These are phyloP conservation scores for Urocynchramus pylzowi DNA, from an alignment of 2,113 vertebrate genomes.

Conservation along the genomic window DNA sequence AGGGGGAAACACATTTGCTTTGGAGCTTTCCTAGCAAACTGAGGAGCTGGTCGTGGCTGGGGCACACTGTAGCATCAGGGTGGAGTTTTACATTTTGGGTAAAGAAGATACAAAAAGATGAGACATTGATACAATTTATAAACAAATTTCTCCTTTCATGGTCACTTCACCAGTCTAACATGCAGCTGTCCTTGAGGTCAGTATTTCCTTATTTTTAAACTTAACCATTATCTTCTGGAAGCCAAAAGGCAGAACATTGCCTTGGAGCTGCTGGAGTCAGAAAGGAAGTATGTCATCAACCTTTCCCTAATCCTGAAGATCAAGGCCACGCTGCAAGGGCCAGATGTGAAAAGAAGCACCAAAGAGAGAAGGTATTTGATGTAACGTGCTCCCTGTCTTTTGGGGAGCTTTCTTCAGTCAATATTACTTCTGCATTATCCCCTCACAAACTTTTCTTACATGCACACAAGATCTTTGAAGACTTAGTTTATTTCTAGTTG, in stretches of 20 bases:
- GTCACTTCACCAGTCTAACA: not conserved
- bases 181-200: not conserved
- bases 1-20: not conserved
- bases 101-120: not conserved
- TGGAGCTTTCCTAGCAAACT: not conserved
- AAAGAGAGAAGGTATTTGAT: slow-evolving; percentile 89
- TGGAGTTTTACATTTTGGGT: not conserved
- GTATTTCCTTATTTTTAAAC: not conserved
- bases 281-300: slow-evolving; percentile 91
- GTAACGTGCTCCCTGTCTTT: slow-evolving; percentile 26
- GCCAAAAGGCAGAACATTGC: slow-evolving; percentile 89
- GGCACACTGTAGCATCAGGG: not conserved
- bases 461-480: not conserved
- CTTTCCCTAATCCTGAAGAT: slow-evolving; percentile 93
- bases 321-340: slow-evolving; percentile 89
- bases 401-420: not conserved
- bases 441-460: not conserved
- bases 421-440: not conserved
- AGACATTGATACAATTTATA: not conserved
- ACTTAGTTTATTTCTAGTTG: not conserved
- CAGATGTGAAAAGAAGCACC: slow-evolving; percentile 79
- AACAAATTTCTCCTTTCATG: not conserved
- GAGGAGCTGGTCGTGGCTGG: not conserved
- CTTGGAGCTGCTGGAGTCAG: slow-evolving; percentile 92
- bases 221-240: slow-evolving; percentile 62